Percentiles rank a stretch among this genome's conserved stretches.
phyloP scores from a whole-genome alignment of 2,113 vertebrate genomes.

The Xenus cinereus region DNA sequence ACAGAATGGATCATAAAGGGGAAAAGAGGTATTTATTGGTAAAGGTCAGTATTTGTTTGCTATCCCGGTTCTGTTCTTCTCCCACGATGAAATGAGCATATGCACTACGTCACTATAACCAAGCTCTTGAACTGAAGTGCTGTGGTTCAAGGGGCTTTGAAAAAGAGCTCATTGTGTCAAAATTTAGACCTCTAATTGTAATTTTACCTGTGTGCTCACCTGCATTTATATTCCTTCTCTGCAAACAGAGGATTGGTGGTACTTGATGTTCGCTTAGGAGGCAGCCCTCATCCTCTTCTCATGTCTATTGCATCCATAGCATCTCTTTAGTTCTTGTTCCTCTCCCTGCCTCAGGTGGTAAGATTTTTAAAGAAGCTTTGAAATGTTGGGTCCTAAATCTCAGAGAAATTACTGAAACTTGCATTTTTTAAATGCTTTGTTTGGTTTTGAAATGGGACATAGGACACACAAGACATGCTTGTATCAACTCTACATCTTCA shows the following conservation, averaged over 20 bases:
- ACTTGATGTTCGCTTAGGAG: background rate
- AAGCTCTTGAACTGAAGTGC: background rate
- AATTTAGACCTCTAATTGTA: background rate
- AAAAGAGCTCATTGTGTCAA: background rate
- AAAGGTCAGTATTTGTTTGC: background rate
- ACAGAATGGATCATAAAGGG: background rate
- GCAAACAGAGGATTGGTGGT: background rate
- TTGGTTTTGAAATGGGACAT: background rate
- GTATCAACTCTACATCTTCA: background rate
- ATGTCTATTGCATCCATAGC: background rate
- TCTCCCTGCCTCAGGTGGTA: fast-evolving
- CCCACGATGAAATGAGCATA: background rate
- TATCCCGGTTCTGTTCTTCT: background rate
- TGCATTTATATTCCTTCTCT: background rate
- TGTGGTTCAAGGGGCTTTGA: background rate
- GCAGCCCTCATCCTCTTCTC: background rate
- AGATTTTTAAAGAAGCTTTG: background rate
- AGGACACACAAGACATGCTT: background rate
- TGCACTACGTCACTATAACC: fast-evolving
- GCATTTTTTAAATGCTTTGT: background rate
- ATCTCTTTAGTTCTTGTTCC: background rate
- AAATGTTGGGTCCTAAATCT: background rate
- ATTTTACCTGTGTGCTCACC: background rate
- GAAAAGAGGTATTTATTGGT: background rate
- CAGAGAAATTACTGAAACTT: background rate